Conservation (phyloP, 2,888 invertebrate species). For the Diabrotica balteata region DNA sequence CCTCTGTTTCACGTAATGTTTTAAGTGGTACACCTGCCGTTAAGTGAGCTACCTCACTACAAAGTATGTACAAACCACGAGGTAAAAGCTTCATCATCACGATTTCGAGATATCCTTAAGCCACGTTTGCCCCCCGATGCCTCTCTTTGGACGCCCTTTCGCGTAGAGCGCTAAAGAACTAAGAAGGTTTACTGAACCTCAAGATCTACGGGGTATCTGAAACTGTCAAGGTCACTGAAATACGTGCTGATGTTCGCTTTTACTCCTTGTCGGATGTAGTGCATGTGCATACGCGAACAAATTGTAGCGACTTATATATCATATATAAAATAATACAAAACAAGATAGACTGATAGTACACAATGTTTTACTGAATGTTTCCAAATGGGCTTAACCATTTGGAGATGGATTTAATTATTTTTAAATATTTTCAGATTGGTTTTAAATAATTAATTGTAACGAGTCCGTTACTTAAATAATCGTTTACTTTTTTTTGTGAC, state of each 20-base stretch:
- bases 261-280: neutral
- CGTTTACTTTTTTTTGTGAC: too few relatives aligned
- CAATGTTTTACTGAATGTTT: too few relatives aligned
- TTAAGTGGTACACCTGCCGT: too few relatives aligned
- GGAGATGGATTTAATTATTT: too few relatives aligned
- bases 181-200: slow-evolving; percentile 35
- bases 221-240: slow-evolving; percentile 29
- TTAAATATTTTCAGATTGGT: too few relatives aligned
- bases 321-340: neutral
- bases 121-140: slow-evolving; percentile 12
- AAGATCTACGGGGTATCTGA: slow-evolving; percentile 21
- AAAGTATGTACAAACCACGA: slow-evolving; percentile 1
- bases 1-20: too few relatives aligned
- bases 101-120: slow-evolving; percentile 23
- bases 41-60: slow-evolving; percentile 1
- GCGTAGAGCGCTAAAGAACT: neutral
- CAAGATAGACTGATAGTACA: neutral
- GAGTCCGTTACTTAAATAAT: too few relatives aligned
- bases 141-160: neutral
- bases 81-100: slow-evolving; percentile 21
- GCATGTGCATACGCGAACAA: too few relatives aligned
- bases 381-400: too few relatives aligned
- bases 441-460: too few relatives aligned
- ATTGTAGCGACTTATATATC: neutral
- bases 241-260: slow-evolving; percentile 22